These are phyloP conservation scores for Montipora foliosa DNA, from an alignment of 64 coral and sea anemone genomes.

Conservation along the genomic window DNA sequence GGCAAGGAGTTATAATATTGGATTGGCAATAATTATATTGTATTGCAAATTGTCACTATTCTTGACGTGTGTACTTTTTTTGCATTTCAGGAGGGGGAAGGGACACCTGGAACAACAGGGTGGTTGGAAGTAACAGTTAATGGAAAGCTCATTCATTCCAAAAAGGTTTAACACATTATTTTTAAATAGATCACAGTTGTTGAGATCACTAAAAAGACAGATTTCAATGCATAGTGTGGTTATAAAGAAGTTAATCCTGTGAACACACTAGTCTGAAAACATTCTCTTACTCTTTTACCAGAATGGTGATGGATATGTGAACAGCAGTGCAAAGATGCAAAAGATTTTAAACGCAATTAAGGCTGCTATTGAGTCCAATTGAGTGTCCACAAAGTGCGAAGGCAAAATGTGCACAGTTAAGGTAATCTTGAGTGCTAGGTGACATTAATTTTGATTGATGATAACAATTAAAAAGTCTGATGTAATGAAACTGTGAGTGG, in stretches of 20 bases:
- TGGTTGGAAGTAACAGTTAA: constrained; percentile 86
- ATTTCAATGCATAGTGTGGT: too few relatives aligned
- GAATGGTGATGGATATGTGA: constrained; percentile 77
- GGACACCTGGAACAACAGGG: constrained; percentile 76
- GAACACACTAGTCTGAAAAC: not conserved
- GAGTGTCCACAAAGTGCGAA: not conserved
- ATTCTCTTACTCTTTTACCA: not conserved
- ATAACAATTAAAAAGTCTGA: too few relatives aligned
- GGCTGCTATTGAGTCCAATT: not conserved
- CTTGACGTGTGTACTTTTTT: not conserved
- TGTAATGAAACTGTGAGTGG: too few relatives aligned
- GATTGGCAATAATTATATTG: too few relatives aligned
- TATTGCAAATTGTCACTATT: too few relatives aligned
- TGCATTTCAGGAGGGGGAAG: constrained; percentile 45
- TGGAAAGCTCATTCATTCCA: constrained; percentile 88
- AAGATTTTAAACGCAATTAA: constrained; percentile 31
- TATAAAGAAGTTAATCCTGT: too few relatives aligned
- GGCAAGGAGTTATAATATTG: too few relatives aligned
- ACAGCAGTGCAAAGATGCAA: not conserved
- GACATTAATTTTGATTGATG: not conserved
- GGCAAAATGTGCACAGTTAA: not conserved
- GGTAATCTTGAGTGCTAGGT: not conserved
- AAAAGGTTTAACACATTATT: constrained; percentile 58
- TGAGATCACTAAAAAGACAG: too few relatives aligned
- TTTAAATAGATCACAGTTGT: too few relatives aligned